Percentiles rank a stretch among this genome's conserved stretches.
phyloP scores from a whole-genome alignment of 2,113 vertebrate species.

The Otis tarda region DNA sequence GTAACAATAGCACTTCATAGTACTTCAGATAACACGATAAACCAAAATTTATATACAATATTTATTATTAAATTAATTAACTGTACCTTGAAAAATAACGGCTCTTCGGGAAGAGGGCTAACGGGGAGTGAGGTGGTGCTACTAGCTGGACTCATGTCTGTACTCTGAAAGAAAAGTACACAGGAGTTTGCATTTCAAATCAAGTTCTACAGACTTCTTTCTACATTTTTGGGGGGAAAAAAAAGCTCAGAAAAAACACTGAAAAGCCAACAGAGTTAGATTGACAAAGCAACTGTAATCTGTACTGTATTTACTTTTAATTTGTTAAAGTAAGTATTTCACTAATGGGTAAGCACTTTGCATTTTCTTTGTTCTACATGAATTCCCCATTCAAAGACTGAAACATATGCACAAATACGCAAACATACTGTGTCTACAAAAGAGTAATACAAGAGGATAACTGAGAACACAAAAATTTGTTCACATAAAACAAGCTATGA shows the following conservation, averaged over 20 bases:
- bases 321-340: not conserved
- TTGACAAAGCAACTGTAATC: not conserved
- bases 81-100: constrained; percentile 89
- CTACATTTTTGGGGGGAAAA: not conserved
- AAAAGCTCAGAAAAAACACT: not conserved
- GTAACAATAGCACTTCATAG: not conserved
- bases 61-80: not conserved
- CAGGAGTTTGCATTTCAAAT: not conserved
- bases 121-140: constrained; percentile 93
- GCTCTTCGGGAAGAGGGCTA: constrained; percentile 92
- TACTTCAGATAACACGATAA: not conserved
- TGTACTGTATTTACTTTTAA: not conserved
- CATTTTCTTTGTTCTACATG: not conserved
- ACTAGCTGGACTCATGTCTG: constrained; percentile 91
- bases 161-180: constrained; percentile 80
- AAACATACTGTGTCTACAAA: not conserved
- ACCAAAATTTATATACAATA: not conserved
- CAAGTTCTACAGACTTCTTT: not conserved
- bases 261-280: not conserved
- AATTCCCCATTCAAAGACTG: not conserved
- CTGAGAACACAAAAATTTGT: not conserved
- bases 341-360: not conserved
- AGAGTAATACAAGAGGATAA: not conserved
- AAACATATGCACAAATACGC: not conserved
- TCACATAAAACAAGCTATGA: not conserved